Percentiles rank a stretch among this genome's conserved stretches.
Conservation (phyloP, 2,888 invertebrate species). For the Seira sanloemensis region DNA sequence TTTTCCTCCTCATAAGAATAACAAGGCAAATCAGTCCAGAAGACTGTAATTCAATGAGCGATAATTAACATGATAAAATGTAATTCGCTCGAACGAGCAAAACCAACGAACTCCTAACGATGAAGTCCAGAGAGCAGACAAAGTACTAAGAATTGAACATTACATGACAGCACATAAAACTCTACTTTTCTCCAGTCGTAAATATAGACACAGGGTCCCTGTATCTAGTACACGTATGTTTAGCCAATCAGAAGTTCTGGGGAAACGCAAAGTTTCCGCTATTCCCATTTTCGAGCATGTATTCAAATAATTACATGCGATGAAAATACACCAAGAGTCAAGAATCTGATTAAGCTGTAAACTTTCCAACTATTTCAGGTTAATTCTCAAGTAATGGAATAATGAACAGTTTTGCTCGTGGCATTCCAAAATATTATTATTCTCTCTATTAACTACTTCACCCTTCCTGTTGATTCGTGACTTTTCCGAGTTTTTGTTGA, state of each 20-base stretch:
- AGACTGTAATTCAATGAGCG: conserved; percentile 46
- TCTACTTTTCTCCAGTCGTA: no score
- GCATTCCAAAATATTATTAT: conserved; percentile 19
- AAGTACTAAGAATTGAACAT: no score
- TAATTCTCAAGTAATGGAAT: no score
- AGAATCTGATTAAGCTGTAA: no score
- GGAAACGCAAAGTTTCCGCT: not conserved
- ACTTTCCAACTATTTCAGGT: not conserved
- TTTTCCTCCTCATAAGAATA: no score
- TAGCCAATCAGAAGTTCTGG: not conserved
- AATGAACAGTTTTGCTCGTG: conserved; percentile 24
- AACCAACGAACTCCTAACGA: not conserved
- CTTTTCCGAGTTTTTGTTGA: conserved; percentile 1
- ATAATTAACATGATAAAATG: conserved; percentile 52
- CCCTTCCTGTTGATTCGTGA: conserved; percentile 9
- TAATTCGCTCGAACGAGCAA: conserved; percentile 18
- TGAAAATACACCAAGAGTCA: no score
- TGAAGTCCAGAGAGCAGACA: no score
- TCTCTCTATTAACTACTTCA: conserved; percentile 1
- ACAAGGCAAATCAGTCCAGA: no score
- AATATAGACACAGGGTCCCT: no score
- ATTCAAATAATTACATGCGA: no score
- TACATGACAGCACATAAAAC: no score
- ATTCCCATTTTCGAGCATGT: no score
- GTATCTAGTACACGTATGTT: not conserved